These are phyloP conservation scores for Listrodromus nycthemerus DNA, from an alignment of 2,888 invertebrate species.

Conservation along the genomic window DNA sequence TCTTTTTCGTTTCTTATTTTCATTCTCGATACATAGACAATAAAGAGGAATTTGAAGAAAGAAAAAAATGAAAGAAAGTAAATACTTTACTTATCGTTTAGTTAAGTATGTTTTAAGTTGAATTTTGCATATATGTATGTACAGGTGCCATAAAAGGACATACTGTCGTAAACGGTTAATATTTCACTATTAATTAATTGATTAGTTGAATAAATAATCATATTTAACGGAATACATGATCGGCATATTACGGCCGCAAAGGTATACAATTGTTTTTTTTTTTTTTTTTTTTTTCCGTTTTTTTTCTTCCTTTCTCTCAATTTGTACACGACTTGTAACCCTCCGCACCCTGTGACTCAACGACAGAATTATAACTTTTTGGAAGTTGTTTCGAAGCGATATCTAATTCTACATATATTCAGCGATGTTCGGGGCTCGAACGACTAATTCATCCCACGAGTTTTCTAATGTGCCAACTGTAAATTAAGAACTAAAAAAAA, in stretches of 20 bases:
- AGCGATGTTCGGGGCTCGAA: conserved; percentile 1
- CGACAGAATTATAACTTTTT: conserved; percentile 21
- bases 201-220: conserved; percentile 58
- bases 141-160: conserved; percentile 72
- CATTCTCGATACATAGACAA: conserved; percentile 55
- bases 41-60: conserved; percentile 34
- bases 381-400: not conserved
- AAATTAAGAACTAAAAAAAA: conserved; percentile 10
- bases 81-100: conserved; percentile 57
- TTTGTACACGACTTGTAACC: conserved; percentile 71
- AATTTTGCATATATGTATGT: conserved; percentile 66
- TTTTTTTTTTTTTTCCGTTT: conserved; percentile 46
- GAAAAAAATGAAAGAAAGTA: not conserved
- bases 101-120: conserved; percentile 50
- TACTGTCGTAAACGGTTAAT: conserved; percentile 62
- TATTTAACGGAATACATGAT: conserved; percentile 61
- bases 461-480: conserved; percentile 36
- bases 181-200: conserved; percentile 51
- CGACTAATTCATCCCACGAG: not conserved
- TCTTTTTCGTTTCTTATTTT: conserved; percentile 34
- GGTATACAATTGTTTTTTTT: conserved; percentile 54
- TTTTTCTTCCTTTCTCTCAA: conserved; percentile 62
- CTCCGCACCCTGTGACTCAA: conserved; percentile 56
- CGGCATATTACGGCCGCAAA: conserved; percentile 28
- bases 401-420: conserved; percentile 1